These are phyloP conservation scores for Capromys pilorides DNA, from an alignment of 2,797 vertebrate species.

Conservation along the genomic window DNA sequence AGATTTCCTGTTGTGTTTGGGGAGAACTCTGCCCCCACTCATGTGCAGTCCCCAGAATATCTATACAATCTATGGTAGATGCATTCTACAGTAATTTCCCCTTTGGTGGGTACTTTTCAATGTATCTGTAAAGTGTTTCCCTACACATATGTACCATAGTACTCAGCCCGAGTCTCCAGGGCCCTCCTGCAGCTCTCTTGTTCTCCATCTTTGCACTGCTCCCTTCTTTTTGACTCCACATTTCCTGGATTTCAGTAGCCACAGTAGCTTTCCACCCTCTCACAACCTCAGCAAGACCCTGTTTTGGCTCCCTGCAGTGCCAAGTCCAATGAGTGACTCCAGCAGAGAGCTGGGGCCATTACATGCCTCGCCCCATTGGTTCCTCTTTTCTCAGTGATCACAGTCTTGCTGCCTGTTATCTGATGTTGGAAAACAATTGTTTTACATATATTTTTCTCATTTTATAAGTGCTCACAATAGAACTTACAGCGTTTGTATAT, in stretches of 20 bases:
- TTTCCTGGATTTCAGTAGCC: background rate
- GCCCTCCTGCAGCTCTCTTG: background rate
- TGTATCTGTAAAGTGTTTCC: background rate
- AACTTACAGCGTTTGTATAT: background rate
- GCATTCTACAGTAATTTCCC: background rate
- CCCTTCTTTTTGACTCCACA: background rate
- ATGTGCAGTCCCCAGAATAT: background rate
- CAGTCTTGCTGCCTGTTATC: background rate
- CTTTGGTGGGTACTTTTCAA: background rate
- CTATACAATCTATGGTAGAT: background rate
- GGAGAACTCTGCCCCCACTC: background rate
- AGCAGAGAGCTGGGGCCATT: background rate
- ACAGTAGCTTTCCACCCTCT: background rate
- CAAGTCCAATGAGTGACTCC: background rate
- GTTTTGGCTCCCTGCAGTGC: background rate
- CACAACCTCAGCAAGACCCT: background rate
- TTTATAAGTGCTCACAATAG: slow-evolving; percentile 13
- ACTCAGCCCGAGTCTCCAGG: background rate
- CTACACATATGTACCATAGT: background rate
- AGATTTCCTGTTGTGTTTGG: background rate
- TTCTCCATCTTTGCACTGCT: background rate
- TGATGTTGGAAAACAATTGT: slow-evolving; percentile 4
- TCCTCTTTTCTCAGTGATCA: background rate
- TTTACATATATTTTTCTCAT: background rate
- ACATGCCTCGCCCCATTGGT: background rate